These are phyloP conservation scores for Catocala nupta DNA, from an alignment of 2,888 invertebrate genomes.

Conservation along the genomic window DNA sequence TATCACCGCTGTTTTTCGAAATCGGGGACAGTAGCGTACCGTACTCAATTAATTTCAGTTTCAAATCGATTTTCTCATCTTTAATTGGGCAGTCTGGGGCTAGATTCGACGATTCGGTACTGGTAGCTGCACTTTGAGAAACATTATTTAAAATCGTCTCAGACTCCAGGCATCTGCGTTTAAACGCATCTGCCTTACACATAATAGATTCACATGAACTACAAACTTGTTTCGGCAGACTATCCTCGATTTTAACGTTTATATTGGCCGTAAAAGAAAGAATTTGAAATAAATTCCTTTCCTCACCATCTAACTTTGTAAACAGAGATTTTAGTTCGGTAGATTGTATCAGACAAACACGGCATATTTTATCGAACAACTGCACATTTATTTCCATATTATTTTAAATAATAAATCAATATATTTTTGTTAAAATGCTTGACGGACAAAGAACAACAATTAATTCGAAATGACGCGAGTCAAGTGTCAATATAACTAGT, in stretches of 20 bases:
- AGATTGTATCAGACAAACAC: constrained; percentile 68
- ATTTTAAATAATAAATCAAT: constrained; percentile 17
- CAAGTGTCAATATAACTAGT: background rate
- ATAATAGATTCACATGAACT: constrained; percentile 67
- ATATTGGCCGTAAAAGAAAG: constrained; percentile 68
- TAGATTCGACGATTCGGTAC: constrained; percentile 2
- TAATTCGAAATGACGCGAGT: constrained; percentile 9
- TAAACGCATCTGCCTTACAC: constrained; percentile 70
- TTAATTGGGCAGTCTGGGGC: constrained; percentile 34
- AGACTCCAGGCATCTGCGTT: constrained; percentile 70
- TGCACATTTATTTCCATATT: constrained; percentile 56
- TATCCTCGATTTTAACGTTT: constrained; percentile 63
- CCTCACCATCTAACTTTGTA: constrained; percentile 59
- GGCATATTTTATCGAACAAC: constrained; percentile 65
- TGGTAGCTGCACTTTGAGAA: constrained; percentile 34
- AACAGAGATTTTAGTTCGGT: constrained; percentile 64
- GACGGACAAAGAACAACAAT: constrained; percentile 19
- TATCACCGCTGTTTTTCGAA: constrained; percentile 5
- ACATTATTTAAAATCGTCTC: constrained; percentile 65
- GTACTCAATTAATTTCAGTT: constrained; percentile 18
- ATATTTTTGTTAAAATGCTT: constrained; percentile 1
- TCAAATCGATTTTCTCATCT: constrained; percentile 28
- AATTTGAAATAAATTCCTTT: constrained; percentile 63
- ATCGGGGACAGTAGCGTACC: constrained; percentile 17
- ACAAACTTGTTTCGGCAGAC: constrained; percentile 75